Percentiles rank a stretch among this genome's conserved stretches.
Evolutionary conservation across 2,113 vertebrate species (phyloP).

Genomic region (Dicaeum eximium): DNA sequence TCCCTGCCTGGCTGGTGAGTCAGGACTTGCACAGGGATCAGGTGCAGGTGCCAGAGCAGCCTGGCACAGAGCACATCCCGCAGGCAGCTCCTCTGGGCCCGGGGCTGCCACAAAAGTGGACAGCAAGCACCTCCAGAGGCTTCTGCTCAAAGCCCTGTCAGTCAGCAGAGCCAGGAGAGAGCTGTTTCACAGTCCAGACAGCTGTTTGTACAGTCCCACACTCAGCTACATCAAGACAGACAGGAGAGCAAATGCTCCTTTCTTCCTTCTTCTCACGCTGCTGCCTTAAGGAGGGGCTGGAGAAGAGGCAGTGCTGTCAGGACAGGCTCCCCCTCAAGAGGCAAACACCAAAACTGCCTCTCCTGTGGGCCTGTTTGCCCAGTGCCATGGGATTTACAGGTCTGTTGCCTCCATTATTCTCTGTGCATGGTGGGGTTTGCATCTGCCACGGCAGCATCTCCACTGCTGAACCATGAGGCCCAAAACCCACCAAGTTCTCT

Average conservation of each 20-base stretch:
- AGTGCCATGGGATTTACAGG: background rate
- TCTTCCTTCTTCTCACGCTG: background rate
- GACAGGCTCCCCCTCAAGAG: background rate
- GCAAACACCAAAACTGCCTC: background rate
- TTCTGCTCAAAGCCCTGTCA: background rate
- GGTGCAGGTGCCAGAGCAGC: rapidly evolving
- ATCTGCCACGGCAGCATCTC: rapidly evolving
- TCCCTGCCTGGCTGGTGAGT: background rate
- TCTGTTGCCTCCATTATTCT: background rate
- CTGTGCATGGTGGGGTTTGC: background rate
- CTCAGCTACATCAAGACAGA: background rate
- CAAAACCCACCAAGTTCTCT: background rate
- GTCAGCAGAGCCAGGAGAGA: background rate
- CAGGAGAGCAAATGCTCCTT: background rate
- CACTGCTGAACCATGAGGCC: background rate
- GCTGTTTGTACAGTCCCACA: background rate
- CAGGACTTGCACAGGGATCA: background rate
- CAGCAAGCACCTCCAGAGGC: background rate
- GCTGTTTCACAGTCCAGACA: background rate
- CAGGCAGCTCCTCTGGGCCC: background rate
- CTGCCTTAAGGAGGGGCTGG: background rate
- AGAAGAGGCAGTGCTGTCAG: background rate
- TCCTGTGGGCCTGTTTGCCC: rapidly evolving
- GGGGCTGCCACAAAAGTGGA: background rate
- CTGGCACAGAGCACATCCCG: background rate